Evolutionary conservation across 1,140 invertebrate species (phyloP).

Genomic region (Eupeodes corollae): DNA sequence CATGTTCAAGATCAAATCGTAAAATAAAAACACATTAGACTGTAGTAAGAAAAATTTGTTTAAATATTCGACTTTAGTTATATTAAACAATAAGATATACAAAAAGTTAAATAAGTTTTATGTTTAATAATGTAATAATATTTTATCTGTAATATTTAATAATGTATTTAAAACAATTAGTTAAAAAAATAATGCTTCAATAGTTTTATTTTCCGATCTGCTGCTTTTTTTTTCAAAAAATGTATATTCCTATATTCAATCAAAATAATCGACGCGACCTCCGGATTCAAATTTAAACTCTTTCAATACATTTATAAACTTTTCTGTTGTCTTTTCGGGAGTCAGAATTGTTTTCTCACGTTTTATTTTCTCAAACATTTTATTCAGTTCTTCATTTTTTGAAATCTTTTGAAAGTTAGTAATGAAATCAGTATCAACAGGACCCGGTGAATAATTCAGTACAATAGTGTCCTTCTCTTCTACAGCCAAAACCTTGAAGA

Average conservation of each 20-base stretch:
- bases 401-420: slow-evolving; percentile 48
- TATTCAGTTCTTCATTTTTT: slow-evolving; percentile 46
- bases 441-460: slow-evolving; percentile 87
- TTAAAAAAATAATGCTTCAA: no score
- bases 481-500: slow-evolving; percentile 71
- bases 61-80: no score
- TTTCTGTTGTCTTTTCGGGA: slow-evolving; percentile 60
- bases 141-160: no score
- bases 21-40: no score
- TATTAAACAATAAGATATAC: no score
- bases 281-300: slow-evolving; percentile 65
- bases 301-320: slow-evolving; percentile 58
- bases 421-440: slow-evolving; percentile 85
- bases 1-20: no score
- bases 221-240: no score
- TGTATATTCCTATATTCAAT: slow-evolving; percentile 30
- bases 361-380: slow-evolving; percentile 45
- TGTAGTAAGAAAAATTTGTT: no score
- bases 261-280: slow-evolving; percentile 79
- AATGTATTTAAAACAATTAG: no score
- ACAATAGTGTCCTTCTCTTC: slow-evolving; percentile 66
- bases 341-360: slow-evolving; percentile 56
- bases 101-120: no score
- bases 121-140: no score
- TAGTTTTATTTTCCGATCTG: no score